A percentile compares a stretch with the other conserved stretches of the same genome.
phyloP scores from a whole-genome alignment of 2,888 invertebrate species.

The Cephus runcator region DNA sequence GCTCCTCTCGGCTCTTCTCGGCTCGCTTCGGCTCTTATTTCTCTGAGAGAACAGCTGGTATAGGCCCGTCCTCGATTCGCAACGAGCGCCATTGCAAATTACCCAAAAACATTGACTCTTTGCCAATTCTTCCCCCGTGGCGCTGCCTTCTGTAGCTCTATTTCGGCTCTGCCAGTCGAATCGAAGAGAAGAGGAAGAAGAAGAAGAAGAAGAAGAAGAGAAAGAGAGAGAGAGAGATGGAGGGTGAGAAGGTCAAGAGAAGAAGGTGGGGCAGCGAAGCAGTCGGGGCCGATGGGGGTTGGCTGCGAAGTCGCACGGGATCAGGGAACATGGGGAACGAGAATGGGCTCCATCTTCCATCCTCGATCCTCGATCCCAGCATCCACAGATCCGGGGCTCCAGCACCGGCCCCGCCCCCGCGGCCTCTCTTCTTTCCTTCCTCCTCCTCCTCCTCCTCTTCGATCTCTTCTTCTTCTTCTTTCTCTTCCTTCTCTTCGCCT shows the following conservation, averaged over 20 bases:
- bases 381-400: constrained; percentile 56
- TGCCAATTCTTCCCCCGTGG: too few species aligned
- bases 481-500: constrained; percentile 27
- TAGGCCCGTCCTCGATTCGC: too few species aligned
- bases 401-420: constrained; percentile 53
- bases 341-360: constrained; percentile 42
- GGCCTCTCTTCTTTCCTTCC: constrained; percentile 37
- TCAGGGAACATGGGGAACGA: constrained; percentile 58
- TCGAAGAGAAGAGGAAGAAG: constrained; percentile 30
- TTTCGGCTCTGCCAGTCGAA: constrained; percentile 26
- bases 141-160: too few species aligned
- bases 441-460: constrained; percentile 25
- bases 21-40: too few species aligned
- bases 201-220: constrained; percentile 21
- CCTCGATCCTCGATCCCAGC: constrained; percentile 40
- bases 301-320: constrained; percentile 50
- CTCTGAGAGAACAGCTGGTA: too few species aligned
- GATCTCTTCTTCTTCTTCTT: constrained; percentile 20
- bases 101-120: too few species aligned
- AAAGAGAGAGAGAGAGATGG: constrained; percentile 11
- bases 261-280: constrained; percentile 44
- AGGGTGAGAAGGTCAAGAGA: constrained; percentile 36
- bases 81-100: too few species aligned
- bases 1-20: too few species aligned
- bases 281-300: constrained; percentile 46